Base-by-base conservation (phyloP, 1,140 invertebrate species). In the Heliconius melpomene region DNA sequence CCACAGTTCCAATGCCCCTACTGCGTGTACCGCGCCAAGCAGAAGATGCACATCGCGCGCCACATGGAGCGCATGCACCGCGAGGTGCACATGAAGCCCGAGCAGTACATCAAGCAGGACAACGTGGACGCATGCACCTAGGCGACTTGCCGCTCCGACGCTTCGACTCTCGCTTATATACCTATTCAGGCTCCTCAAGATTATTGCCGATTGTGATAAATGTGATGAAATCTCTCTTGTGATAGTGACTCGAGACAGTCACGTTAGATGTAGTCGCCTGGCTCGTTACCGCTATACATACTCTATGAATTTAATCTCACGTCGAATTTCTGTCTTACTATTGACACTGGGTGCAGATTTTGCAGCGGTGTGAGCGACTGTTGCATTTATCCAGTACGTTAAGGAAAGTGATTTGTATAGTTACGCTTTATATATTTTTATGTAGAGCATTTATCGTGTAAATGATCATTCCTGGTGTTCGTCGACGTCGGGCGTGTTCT, bases 1-100 rank as follows among this genome's bases (percentile, higher is more conserved):
- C 97, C 97, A 2, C 97, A 97, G 89, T 98, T 97, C 89, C 96
- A 97, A 85, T 98, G 97, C 92, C 97, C 97, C 7, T 97, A 97
- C 91, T 98, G 97, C 91, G 96, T 97, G 13, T 97, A 98, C 91
- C 95, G 96, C 80, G 97, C 97, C 82, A 98, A 97, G 88, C 97
- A 97, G 89, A 97, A 97, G 95, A 97, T 97, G 97, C 97, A 98
- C 93, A 97, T 98, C 87, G 97, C 97, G 54, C 96, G 97, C 73
- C 97, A 98, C 91, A 97, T 98, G 96, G 97, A 98, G 90, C 95
- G 97, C 23, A 98, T 98, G 97, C 97, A 98, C 93, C 97, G 97
- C 90, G 97, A 97, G 89, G 95, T 96, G 75, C 95, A 95, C 88
- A 93, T 93, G 70, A 95, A 95, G 82, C 92, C 90, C 74, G 94